These are phyloP conservation scores for Trileptium ribeirensis DNA, from an alignment of 2,888 invertebrate species.

Conservation along the genomic window DNA sequence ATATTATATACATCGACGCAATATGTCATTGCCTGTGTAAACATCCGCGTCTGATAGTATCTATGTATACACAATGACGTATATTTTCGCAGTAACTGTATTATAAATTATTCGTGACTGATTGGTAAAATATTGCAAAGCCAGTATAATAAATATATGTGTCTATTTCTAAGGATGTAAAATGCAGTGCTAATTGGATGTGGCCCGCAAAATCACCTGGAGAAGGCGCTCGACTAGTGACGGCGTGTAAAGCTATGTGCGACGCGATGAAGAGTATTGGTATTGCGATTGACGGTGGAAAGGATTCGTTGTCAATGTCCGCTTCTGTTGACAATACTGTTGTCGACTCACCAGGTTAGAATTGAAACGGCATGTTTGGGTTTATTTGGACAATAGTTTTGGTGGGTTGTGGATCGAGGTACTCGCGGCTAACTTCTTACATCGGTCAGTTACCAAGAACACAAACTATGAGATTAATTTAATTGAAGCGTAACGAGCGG, in stretches of 20 bases:
- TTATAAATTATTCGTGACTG: no score
- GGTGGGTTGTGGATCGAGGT: background rate
- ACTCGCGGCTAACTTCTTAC: constrained; percentile 12
- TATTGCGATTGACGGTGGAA: constrained; percentile 89
- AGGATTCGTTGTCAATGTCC: constrained; percentile 95
- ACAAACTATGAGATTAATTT: no score
- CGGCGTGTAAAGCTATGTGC: constrained; percentile 82
- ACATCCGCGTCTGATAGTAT: no score
- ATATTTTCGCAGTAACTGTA: no score
- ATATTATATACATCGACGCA: no score
- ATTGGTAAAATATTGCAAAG: no score
- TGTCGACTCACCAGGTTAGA: constrained; percentile 61
- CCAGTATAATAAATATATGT: no score
- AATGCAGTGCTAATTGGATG: constrained; percentile 99
- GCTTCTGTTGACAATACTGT: constrained; percentile 66
- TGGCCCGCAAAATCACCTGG: constrained; percentile 93
- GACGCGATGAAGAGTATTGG: constrained; percentile 70
- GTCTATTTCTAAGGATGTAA: constrained; percentile 71
- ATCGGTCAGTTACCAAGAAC: no score
- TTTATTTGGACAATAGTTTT: background rate
- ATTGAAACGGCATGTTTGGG: no score
- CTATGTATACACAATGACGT: no score
- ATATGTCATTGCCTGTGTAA: no score
- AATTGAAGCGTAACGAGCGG: no score
- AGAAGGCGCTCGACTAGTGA: constrained; percentile 78